phyloP scores from a whole-genome alignment of 1,140 invertebrate species.

The Cryptotermes secundus region DNA sequence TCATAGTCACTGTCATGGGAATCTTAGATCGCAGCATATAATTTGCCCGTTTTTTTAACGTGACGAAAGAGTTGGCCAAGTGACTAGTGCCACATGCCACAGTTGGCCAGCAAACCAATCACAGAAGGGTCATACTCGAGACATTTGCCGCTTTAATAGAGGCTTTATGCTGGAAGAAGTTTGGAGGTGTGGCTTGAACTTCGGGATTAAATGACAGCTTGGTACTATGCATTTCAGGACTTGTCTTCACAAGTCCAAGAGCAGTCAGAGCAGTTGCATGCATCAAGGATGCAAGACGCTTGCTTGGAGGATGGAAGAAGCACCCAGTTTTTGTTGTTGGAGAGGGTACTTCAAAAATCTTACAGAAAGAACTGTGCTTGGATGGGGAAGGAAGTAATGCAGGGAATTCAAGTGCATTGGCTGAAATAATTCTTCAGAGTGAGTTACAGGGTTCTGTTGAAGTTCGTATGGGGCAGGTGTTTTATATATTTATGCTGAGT shows the following conservation, averaged over 20 bases:
- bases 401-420: slow-evolving; percentile 49
- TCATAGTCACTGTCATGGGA: no score
- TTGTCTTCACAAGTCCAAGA: slow-evolving; percentile 51
- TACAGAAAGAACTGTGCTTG: slow-evolving; percentile 43
- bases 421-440: slow-evolving; percentile 46
- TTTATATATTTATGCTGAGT: no score
- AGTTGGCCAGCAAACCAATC: neutral
- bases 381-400: slow-evolving; percentile 45
- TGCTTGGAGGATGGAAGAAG: slow-evolving; percentile 42
- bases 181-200: neutral
- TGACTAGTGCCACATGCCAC: neutral
- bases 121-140: neutral
- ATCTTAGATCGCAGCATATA: no score
- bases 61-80: neutral
- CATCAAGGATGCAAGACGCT: slow-evolving; percentile 37
- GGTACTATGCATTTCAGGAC: slow-evolving; percentile 40
- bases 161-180: neutral
- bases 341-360: slow-evolving; percentile 45
- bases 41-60: neutral
- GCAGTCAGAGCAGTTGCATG: slow-evolving; percentile 46
- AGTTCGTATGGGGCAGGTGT: no score
- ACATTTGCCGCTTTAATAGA: neutral
- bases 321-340: slow-evolving; percentile 51
- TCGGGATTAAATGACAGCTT: no score
- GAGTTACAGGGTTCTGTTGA: slow-evolving; percentile 24